Percentiles rank a stretch among this genome's conserved stretches.
Evolutionary conservation across 35 echinoderm and acorn worm genomes (phyloP).

Genomic region (Apostichopus parvimensis): DNA sequence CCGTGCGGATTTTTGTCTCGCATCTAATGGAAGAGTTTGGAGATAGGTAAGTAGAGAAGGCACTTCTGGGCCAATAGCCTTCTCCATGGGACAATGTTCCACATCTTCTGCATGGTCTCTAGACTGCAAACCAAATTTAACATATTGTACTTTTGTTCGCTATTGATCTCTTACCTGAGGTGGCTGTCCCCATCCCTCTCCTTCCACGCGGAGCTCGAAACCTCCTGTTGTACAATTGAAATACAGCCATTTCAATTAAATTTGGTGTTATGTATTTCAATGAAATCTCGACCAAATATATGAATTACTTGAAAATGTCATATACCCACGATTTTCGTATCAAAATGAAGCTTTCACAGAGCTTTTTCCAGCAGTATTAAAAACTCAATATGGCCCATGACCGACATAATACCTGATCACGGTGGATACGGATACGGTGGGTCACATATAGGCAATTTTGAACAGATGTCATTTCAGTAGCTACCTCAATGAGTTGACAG

Average conservation of each 20-base stretch:
- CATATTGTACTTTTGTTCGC: too few relatives aligned
- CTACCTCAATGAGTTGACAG: too few relatives aligned
- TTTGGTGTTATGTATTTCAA: background rate
- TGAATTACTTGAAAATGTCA: background rate
- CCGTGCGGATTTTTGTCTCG: slow-evolving; percentile 30
- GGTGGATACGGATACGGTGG: too few relatives aligned
- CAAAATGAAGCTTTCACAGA: background rate
- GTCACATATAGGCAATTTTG: too few relatives aligned
- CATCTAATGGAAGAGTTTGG: slow-evolving; percentile 34
- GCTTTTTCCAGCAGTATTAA: background rate
- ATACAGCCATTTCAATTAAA: background rate
- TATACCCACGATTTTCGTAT: background rate
- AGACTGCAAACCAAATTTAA: too few relatives aligned
- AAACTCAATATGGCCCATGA: background rate
- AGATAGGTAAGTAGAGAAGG: slow-evolving; percentile 31
- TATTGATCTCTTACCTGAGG: too few relatives aligned
- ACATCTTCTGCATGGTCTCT: background rate
- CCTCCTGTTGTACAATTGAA: background rate
- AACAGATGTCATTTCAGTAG: too few relatives aligned
- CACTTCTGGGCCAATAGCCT: too few relatives aligned
- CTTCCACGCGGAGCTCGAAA: too few relatives aligned
- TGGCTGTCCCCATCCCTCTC: too few relatives aligned
- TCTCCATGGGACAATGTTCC: background rate
- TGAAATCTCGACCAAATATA: background rate
- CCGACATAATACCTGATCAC: background rate